A percentile compares a stretch with the other conserved stretches of the same genome.
Conservation (phyloP, 2,113 vertebrate species). For the Hippocampus mohnikei region DNA sequence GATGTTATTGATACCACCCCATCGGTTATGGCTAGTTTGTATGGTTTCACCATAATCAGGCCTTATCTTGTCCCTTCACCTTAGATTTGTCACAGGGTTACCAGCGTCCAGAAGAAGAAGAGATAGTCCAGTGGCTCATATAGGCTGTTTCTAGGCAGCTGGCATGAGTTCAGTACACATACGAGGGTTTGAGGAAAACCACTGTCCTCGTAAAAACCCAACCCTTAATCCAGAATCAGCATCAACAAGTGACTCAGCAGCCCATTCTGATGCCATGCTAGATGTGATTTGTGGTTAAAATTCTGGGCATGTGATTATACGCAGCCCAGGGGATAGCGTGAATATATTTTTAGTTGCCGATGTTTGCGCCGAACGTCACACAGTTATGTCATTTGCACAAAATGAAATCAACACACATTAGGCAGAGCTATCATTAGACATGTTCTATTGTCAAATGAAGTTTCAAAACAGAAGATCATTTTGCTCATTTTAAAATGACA, state of each 20-base stretch:
- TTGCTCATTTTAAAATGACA: background rate
- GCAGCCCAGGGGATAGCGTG: background rate
- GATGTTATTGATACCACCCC: too few relatives aligned
- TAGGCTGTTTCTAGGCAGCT: background rate
- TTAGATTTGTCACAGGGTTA: background rate
- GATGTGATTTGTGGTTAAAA: background rate
- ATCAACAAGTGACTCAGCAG: background rate
- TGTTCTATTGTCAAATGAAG: background rate
- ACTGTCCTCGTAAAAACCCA: background rate
- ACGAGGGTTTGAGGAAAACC: background rate
- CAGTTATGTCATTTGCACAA: background rate
- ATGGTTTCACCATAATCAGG: background rate
- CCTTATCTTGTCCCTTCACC: too few relatives aligned
- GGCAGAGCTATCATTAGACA: background rate
- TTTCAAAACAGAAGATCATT: background rate
- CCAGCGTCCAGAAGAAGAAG: too few relatives aligned
- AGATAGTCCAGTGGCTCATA: background rate
- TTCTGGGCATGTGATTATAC: background rate
- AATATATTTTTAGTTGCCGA: background rate
- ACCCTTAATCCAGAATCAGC: background rate
- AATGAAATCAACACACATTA: background rate
- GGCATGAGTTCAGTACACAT: background rate
- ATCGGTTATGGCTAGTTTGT: background rate
- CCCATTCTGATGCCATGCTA: background rate
- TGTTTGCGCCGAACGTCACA: background rate